Base-by-base conservation (phyloP, 2,113 vertebrate species). In the Paramormyrops kingsleyae region DNA sequence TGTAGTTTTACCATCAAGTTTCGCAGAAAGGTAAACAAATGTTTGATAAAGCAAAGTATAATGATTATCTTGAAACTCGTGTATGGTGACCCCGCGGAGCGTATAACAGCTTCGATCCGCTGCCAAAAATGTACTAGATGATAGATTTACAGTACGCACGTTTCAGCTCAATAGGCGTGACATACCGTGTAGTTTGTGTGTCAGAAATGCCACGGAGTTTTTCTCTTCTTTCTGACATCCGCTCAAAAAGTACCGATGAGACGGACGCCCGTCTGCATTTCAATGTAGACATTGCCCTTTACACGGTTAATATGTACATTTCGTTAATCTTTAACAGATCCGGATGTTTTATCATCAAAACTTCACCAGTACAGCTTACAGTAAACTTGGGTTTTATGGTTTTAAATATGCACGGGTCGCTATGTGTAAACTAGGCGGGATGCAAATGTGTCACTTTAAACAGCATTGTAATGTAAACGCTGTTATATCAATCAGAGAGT, bases 1-100 rank as follows among this genome's bases (percentile, higher is more conserved):
- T 86, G 6, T 89, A 88, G 53, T 53, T 88, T 84, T 27, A 59
- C 77, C 17, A 52, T 87, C 39, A 89, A 87, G 88, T 87, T 91
- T 91, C n/a, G 49, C 56, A 80, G 27, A 56, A 88, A 91, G 90
- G 90, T 91, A 89, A 89, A 89, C 90, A 83, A 85, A 35, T 42
- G 24, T 80, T 52, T 62, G 31, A 74, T 89, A 39, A 85, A 85
- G 6, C 5, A 89, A 83, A 56, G 50, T 53, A 27, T 85, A 80
- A 80, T 35, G 35, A 42, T 42, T 70, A 21, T 84, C 31, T 88
- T 35, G 6, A 24, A 52, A 47, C 17, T 31, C 47, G 21, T 35
- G n/a, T 53, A 31, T 39, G 50, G 47, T 80, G 27, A 52, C 9
- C 31, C 47, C 9, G 46, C 31, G 12, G 27, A 42, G 27, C 19